These are phyloP conservation scores for Danio tinwini DNA, from an alignment of 2,797 vertebrate species.

Conservation along the genomic window DNA sequence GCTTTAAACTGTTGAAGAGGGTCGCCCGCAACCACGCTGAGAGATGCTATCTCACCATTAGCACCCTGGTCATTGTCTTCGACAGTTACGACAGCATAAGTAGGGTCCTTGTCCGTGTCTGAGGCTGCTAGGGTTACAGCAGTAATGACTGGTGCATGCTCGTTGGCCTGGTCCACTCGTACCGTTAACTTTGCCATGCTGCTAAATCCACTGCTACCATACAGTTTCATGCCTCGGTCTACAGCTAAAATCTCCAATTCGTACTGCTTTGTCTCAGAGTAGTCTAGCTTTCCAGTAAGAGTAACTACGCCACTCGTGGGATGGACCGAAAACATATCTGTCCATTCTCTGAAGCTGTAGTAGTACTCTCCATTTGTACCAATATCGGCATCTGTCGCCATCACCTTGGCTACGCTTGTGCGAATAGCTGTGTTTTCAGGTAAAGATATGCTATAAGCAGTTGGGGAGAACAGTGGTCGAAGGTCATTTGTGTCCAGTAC, in stretches of 20 bases:
- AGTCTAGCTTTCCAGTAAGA: constrained; percentile 91
- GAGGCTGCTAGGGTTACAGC: constrained; percentile 84
- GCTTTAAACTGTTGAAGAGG: constrained; percentile 91
- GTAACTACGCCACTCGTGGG: constrained; percentile 94
- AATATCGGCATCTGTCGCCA: constrained; percentile 95
- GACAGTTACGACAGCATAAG: constrained; percentile 88
- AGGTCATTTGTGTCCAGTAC: constrained; percentile 98
- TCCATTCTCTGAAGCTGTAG: constrained; percentile 96
- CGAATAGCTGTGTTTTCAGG: constrained; percentile 93
- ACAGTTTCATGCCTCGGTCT: constrained; percentile 95
- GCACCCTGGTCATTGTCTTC: constrained; percentile 92
- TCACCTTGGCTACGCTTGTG: constrained; percentile 92
- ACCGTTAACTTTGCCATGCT: constrained; percentile 94
- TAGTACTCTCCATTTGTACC: constrained; percentile 99
- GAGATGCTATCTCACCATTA: constrained; percentile 94
- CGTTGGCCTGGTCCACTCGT: constrained; percentile 92
- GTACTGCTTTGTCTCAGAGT: constrained; percentile 83
- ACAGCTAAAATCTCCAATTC: constrained; percentile 96
- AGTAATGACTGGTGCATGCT: constrained; percentile 87
- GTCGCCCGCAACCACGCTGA: constrained; percentile 93
- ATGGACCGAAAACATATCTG: constrained; percentile 96
- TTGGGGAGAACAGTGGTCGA: constrained; percentile 95
- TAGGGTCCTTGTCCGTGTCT: constrained; percentile 86
- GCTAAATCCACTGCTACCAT: constrained; percentile 97
- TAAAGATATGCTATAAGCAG: constrained; percentile 93